phyloP scores from a whole-genome alignment of 2,797 vertebrate genomes.

The Clarias fuscus region DNA sequence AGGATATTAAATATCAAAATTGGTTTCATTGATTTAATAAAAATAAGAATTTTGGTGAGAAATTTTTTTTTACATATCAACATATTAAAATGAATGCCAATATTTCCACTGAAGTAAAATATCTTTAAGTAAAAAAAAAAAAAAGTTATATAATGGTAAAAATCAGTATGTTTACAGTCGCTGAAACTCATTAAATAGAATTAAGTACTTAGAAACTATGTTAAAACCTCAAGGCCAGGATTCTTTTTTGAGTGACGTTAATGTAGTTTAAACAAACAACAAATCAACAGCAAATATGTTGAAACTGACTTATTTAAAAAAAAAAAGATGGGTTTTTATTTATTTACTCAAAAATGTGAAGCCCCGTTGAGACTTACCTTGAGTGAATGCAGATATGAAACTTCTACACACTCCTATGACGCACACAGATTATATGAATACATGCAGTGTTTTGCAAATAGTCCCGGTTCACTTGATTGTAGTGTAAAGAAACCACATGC shows the following conservation, averaged over 20 bases:
- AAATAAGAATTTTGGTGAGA: too few species aligned
- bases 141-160: too few species aligned
- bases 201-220: too few species aligned
- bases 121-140: too few species aligned
- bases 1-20: not conserved
- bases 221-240: too few species aligned
- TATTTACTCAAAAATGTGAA: not conserved
- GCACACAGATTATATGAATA: constrained; percentile 4
- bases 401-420: not conserved
- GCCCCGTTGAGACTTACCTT: not conserved
- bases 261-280: too few species aligned
- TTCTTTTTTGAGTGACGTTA: too few species aligned
- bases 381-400: not conserved
- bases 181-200: too few species aligned
- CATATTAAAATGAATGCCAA: too few species aligned
- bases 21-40: not conserved
- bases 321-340: not conserved
- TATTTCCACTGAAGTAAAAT: too few species aligned
- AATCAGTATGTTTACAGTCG: too few species aligned
- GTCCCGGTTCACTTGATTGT: constrained; percentile 27
- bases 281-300: not conserved
- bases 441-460: constrained; percentile 17
- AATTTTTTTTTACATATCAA: too few species aligned
- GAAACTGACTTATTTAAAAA: not conserved
- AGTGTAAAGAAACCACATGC: constrained; percentile 32